A percentile compares a stretch with the other conserved stretches of the same genome.
Conservation (phyloP, 2,113 vertebrate species). For the Pomatorhinus ruficollis region DNA sequence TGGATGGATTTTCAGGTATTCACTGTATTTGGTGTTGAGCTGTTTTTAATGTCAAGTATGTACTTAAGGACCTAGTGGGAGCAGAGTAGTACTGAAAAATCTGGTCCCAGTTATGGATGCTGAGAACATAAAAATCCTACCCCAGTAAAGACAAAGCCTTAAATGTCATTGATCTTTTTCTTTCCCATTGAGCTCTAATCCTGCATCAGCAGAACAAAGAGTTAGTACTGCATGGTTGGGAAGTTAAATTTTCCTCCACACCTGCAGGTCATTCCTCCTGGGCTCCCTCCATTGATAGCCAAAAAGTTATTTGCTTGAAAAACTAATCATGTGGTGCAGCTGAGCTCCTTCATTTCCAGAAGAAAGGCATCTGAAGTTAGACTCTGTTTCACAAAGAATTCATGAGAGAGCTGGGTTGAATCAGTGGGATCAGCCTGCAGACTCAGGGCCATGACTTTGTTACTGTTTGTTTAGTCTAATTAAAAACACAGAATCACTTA, state of each 20-base stretch:
- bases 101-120: constrained; percentile 52
- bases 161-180: constrained; percentile 62
- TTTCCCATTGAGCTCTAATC: constrained; percentile 60
- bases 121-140: constrained; percentile 56
- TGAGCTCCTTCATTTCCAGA: constrained; percentile 38
- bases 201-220: constrained; percentile 61
- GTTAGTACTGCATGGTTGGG: constrained; percentile 25
- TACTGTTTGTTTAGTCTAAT: constrained; percentile 46
- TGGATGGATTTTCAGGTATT: constrained; percentile 17
- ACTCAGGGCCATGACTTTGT: neutral
- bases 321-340: constrained; percentile 57
- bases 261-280: constrained; percentile 57
- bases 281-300: constrained; percentile 40
- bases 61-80: neutral
- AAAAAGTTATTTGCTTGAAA: constrained; percentile 62
- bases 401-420: constrained; percentile 25
- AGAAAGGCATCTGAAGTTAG: constrained; percentile 35
- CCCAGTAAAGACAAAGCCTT: constrained; percentile 23
- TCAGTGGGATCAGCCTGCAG: constrained; percentile 39
- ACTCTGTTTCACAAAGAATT: constrained; percentile 39
- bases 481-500: neutral
- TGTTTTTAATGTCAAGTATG: neutral
- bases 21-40: neutral
- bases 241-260: constrained; percentile 64
- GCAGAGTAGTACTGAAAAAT: constrained; percentile 23